A percentile compares a stretch with the other conserved stretches of the same genome.
Conservation (phyloP, 2,888 invertebrate genomes). For the Phoenoteleia sp. region DNA sequence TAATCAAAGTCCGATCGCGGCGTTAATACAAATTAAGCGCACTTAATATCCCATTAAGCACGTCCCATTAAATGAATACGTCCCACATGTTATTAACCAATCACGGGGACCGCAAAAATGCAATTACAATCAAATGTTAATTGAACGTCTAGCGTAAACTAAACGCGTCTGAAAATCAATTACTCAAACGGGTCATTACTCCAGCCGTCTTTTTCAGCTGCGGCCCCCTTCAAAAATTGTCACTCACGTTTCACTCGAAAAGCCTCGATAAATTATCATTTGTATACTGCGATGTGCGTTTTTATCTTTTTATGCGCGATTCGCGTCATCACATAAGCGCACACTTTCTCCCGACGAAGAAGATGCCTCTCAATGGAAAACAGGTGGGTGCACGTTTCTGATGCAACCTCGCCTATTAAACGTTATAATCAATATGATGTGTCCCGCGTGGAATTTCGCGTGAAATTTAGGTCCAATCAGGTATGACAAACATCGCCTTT, state of each 20-base stretch:
- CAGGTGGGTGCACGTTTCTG: conserved; percentile 56
- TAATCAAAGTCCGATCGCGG: background rate
- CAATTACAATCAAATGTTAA: conserved; percentile 41
- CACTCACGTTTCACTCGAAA: conserved; percentile 13
- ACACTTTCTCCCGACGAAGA: conserved; percentile 78
- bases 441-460: conserved; percentile 19
- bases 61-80: conserved; percentile 37
- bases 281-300: conserved; percentile 3
- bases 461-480: no score
- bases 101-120: background rate
- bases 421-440: conserved; percentile 43
- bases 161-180: conserved; percentile 31
- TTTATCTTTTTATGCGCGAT: conserved; percentile 32
- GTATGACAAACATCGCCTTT: background rate
- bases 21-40: conserved; percentile 27
- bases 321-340: conserved; percentile 42
- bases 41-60: conserved; percentile 37
- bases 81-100: conserved; percentile 29
- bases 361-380: conserved; percentile 64
- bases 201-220: no score
- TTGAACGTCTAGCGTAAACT: conserved; percentile 24
- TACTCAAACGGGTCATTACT: conserved; percentile 28
- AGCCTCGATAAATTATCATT: conserved; percentile 37
- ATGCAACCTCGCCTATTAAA: conserved; percentile 56
- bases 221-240: no score